Percentiles rank a stretch among this genome's conserved stretches.
Evolutionary conservation across 2,797 vertebrate genomes (phyloP).

Genomic region (Sebastes goodei): DNA sequence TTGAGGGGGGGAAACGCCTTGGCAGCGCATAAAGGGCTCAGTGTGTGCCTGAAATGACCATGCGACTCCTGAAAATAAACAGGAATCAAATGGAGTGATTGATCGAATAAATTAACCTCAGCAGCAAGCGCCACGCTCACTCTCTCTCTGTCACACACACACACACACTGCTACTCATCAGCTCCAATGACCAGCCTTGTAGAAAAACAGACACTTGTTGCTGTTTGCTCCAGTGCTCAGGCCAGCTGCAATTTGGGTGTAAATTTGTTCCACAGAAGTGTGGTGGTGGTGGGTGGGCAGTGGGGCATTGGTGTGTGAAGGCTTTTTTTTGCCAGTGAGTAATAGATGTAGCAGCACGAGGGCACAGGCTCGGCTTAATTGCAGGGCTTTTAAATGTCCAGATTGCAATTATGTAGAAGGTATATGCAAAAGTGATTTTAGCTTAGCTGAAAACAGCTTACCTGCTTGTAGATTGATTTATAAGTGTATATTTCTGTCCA

Average conservation of each 20-base stretch:
- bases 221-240: conserved; percentile 42
- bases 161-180: conserved; percentile 38
- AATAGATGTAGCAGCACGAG: not conserved
- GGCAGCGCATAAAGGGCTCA: conserved; percentile 73
- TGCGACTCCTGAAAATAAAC: conserved; percentile 81
- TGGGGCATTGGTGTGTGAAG: not conserved
- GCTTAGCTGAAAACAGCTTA: not conserved
- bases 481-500: not conserved
- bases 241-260: conserved; percentile 48
- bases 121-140: conserved; percentile 28
- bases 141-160: conserved; percentile 10
- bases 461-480: not conserved
- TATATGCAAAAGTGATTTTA: not conserved
- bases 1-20: conserved; percentile 58
- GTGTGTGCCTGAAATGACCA: conserved; percentile 75
- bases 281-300: not conserved
- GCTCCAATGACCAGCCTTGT: conserved; percentile 30
- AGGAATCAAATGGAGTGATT: conserved; percentile 79
- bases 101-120: conserved; percentile 76
- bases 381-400: not conserved
- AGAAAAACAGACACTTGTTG: conserved; percentile 65
- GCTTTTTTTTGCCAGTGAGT: not conserved
- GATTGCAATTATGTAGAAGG: not conserved
- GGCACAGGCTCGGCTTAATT: not conserved
- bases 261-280: conserved; percentile 26